Evolutionary conservation across 2,888 invertebrate species (phyloP), one percentile per base, ranked within the genome.

Genomic region (Phaedon cochleariae): DNA sequence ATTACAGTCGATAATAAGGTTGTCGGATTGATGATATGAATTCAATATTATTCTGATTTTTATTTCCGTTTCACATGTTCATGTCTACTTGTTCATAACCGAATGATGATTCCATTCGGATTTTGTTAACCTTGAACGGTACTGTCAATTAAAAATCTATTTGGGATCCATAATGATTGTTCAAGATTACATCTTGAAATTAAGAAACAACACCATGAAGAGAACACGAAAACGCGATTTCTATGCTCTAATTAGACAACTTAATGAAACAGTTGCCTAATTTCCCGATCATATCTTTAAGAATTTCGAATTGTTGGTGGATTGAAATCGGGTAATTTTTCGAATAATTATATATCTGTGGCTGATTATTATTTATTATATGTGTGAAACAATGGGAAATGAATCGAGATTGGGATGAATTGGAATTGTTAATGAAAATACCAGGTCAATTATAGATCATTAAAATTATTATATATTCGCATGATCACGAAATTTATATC

Each of bases 151-250:
- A 21, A 21, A 41, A 55, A 55, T 17, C 41, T 41, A 41, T 41
- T 41, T 41, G 41, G 12, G 41, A 41, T 41, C 41, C 41, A 41
- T 41, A 41, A 41, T 41, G 41, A 7, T 15, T 41, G 12, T 41
- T 15, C 15, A n/a, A 41, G 41, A 41, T 41, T 2, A 41, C 15
- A 1, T 41, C 41, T 41, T 10, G 4, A 41, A 41, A 15, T 41
- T n/a, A 63, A 57, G 60, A 60, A 52, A 57, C 53, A 65, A 46
- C 48, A 53, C 45, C 65, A 59, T 65, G 65, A 59, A 64, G 62
- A 51, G 21, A 55, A 65, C 65, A 65, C 60, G 68, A 65, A 62
- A 63, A 62, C 45, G 52, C 53, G 49, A 68, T 62, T 68, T 68
- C 48, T 60, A 62, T 68, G 65, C 65, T 68, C 68, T 63, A 68